Percentiles rank a stretch among this genome's conserved stretches.
Conservation (phyloP, 1,140 invertebrate species). For the Euschistus heros region DNA sequence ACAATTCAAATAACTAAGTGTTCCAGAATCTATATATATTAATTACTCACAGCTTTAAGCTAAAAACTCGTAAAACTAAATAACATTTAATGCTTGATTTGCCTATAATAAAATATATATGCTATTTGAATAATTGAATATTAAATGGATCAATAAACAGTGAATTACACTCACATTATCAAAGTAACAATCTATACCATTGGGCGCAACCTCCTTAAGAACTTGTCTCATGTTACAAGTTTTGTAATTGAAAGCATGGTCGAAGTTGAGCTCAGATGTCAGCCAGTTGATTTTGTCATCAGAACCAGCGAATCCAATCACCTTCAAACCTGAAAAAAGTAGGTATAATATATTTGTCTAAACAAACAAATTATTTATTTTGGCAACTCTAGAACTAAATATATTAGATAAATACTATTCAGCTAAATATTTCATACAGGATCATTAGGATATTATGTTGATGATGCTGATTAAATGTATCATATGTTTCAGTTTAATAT, state of each 20-base stretch:
- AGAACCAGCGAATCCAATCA: constrained; percentile 57
- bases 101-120: not conserved
- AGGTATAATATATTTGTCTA: no score
- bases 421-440: no score
- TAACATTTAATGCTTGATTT: not conserved
- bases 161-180: constrained; percentile 38
- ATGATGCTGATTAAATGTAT: no score
- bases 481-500: no score
- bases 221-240: constrained; percentile 40
- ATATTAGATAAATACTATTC: no score
- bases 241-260: constrained; percentile 61
- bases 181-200: constrained; percentile 44
- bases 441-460: no score
- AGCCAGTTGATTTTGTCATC: constrained; percentile 59
- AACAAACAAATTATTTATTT: no score
- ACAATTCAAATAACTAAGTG: not conserved
- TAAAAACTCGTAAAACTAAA: not conserved
- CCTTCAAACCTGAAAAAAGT: constrained; percentile 29
- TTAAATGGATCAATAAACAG: not conserved
- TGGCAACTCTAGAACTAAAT: no score
- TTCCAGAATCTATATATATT: not conserved
- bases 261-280: constrained; percentile 50
- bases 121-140: not conserved
- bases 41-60: not conserved
- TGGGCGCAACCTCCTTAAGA: constrained; percentile 40